Evolutionary conservation across 2,888 invertebrate species (phyloP).

Genomic region (Schizotus pectinicornis): DNA sequence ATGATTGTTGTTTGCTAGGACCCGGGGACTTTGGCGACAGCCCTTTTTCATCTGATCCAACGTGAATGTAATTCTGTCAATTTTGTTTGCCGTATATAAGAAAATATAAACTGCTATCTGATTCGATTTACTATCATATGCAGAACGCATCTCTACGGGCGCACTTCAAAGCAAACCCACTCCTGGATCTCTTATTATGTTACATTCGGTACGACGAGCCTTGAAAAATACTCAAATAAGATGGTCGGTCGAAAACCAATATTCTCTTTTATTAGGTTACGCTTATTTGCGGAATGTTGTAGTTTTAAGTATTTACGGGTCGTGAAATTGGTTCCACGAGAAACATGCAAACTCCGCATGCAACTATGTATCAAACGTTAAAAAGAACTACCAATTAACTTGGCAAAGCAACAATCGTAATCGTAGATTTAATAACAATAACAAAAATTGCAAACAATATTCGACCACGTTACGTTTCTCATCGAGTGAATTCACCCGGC

Average conservation of each 20-base stretch:
- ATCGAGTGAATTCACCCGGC: too few species aligned
- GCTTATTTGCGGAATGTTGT: conserved; percentile 27
- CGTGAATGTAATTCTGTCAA: conserved; percentile 44
- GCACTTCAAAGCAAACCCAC: conserved; percentile 46
- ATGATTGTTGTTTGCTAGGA: too few species aligned
- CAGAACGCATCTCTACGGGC: conserved; percentile 46
- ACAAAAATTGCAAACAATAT: too few species aligned
- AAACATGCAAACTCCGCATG: too few species aligned
- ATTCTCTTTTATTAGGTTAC: conserved; percentile 39
- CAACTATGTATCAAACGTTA: too few species aligned
- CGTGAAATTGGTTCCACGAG: too few species aligned
- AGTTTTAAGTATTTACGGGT: conserved; percentile 9
- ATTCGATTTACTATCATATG: conserved; percentile 57
- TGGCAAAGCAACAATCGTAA: too few species aligned
- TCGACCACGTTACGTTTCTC: too few species aligned
- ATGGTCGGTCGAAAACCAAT: conserved; percentile 42
- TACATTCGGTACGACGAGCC: conserved; percentile 43
- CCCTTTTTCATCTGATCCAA: background rate
- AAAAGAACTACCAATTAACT: too few species aligned
- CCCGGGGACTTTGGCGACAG: too few species aligned
- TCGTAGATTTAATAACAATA: too few species aligned
- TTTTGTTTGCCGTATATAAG: conserved; percentile 45
- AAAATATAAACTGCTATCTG: conserved; percentile 53
- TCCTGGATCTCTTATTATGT: conserved; percentile 45
- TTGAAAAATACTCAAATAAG: conserved; percentile 44